Evolutionary conservation across 2,113 vertebrate genomes (phyloP).

Genomic region (Clupea harengus): DNA sequence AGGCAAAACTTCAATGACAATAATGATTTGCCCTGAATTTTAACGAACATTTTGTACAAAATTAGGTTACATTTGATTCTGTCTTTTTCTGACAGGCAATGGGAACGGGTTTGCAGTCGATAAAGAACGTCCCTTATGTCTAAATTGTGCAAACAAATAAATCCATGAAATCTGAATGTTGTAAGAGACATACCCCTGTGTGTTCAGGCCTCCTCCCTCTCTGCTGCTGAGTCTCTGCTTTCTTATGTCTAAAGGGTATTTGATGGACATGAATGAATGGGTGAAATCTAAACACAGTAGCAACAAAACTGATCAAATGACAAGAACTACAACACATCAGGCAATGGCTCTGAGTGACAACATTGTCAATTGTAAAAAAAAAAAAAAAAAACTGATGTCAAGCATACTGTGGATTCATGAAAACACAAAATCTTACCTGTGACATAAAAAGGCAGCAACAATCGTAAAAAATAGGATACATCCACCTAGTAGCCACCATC

Average conservation of each 20-base stretch:
- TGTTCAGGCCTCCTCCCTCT: not conserved
- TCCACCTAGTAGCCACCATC: not conserved
- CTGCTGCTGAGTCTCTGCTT: not conserved
- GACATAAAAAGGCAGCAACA: not conserved
- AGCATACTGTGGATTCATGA: not conserved
- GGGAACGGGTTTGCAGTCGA: no score
- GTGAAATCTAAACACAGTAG: not conserved
- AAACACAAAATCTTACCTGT: not conserved
- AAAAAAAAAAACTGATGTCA: not conserved
- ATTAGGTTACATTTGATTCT: no score
- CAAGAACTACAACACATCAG: not conserved
- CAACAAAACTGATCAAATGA: not conserved
- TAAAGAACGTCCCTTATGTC: no score
- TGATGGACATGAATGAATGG: not conserved
- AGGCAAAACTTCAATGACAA: not conserved
- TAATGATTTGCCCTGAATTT: no score
- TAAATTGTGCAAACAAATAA: no score
- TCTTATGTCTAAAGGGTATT: not conserved
- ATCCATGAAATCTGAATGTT: no score
- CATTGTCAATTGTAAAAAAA: no score
- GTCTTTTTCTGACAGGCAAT: no score
- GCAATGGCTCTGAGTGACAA: not conserved
- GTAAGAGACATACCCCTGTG: not conserved
- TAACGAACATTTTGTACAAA: no score
- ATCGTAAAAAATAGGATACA: not conserved